These are phyloP conservation scores for Drosophila helvetica DNA, from an alignment of 2,888 invertebrate species.

Conservation along the genomic window DNA sequence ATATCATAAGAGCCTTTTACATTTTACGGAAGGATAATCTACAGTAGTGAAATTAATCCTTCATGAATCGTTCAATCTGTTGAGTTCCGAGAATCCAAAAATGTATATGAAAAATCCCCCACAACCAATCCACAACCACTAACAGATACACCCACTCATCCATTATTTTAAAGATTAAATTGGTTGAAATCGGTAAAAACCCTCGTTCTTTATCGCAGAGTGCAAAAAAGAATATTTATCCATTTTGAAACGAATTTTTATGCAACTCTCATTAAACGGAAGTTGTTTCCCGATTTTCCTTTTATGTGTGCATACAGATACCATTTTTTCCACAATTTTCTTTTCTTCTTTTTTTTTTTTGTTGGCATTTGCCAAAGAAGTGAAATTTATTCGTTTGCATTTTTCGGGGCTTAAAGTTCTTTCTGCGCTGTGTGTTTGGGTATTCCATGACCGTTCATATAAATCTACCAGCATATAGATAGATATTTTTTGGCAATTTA, in stretches of 20 bases:
- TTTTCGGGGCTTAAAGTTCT: constrained; percentile 25
- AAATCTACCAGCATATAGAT: constrained; percentile 24
- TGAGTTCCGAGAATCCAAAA: too few relatives aligned
- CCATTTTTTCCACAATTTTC: constrained; percentile 11
- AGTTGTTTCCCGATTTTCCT: constrained; percentile 38
- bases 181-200: too few relatives aligned
- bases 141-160: not conserved
- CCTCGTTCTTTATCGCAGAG: too few relatives aligned
- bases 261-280: constrained; percentile 42
- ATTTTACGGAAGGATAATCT: too few relatives aligned
- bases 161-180: not conserved
- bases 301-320: constrained; percentile 15
- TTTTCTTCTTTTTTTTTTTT: not conserved
- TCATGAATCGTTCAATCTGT: not conserved
- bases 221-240: constrained; percentile 24
- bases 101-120: too few relatives aligned
- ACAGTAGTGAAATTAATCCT: too few relatives aligned
- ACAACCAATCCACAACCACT: not conserved
- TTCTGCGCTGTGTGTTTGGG: constrained; percentile 9
- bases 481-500: constrained; percentile 52
- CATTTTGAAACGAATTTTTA: constrained; percentile 36
- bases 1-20: too few relatives aligned
- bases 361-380: constrained; percentile 27
- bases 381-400: constrained; percentile 33
- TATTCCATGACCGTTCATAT: constrained; percentile 16